Percentiles rank a stretch among this genome's conserved stretches.
Evolutionary conservation across 2,888 invertebrate genomes (phyloP).

Genomic region (Hedya salicella): DNA sequence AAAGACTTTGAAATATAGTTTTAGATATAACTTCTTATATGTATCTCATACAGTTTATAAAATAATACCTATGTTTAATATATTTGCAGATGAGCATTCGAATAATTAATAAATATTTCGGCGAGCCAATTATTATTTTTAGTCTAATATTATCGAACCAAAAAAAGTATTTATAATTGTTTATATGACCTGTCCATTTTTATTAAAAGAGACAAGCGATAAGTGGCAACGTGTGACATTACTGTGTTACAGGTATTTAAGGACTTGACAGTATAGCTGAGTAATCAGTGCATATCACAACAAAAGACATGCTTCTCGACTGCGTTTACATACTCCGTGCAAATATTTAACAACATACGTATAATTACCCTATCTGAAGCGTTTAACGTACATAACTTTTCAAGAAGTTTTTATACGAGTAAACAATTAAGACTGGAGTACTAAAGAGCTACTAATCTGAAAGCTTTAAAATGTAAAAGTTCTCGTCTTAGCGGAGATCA

Average conservation of each 20-base stretch:
- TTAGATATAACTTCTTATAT: not conserved
- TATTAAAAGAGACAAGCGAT: too few species aligned
- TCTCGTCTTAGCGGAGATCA: not conserved
- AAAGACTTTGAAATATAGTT: not conserved
- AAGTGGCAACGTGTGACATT: not conserved
- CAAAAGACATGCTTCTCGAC: conserved; percentile 31
- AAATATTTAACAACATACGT: too few species aligned
- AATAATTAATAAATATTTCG: not conserved
- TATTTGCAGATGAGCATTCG: not conserved
- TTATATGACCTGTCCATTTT: too few species aligned
- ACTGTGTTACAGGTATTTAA: not conserved
- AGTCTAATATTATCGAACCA: too few species aligned
- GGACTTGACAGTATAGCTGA: conserved; percentile 5
- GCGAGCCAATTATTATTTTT: not conserved
- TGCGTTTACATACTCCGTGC: too few species aligned
- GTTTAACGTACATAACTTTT: conserved; percentile 6
- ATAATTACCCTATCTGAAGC: conserved; percentile 1
- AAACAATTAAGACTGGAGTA: conserved; percentile 12
- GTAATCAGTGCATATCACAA: conserved; percentile 20
- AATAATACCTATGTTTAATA: not conserved
- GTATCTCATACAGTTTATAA: too few species aligned
- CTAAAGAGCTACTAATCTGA: not conserved
- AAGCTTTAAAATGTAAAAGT: not conserved
- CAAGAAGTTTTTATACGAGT: conserved; percentile 24
- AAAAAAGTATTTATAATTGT: too few species aligned